Conservation (phyloP, 1,140 invertebrate genomes). For the Cecropterus lyciades region DNA sequence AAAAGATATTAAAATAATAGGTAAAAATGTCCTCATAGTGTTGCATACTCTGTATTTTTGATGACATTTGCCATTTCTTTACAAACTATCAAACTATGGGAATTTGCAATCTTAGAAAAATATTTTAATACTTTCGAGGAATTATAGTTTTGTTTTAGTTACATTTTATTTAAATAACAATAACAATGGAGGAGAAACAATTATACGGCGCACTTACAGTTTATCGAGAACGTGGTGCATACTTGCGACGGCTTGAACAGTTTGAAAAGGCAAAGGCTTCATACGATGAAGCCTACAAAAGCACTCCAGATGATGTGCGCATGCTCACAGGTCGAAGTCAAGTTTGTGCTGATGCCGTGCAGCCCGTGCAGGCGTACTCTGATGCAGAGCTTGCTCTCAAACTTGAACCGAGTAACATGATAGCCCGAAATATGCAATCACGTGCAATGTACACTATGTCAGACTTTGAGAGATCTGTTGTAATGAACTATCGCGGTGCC, state of each 20-base stretch:
- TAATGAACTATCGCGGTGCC: slow-evolving; percentile 79
- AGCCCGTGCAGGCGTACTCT: slow-evolving; percentile 79
- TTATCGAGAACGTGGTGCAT: slow-evolving; percentile 81
- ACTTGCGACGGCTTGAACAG: slow-evolving; percentile 78
- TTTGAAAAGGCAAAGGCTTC: slow-evolving; percentile 79
- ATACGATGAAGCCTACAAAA: slow-evolving; percentile 80
- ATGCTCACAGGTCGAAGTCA: slow-evolving; percentile 78
- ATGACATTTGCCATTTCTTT: no score
- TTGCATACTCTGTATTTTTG: no score
- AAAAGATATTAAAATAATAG: no score
- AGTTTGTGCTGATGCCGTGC: slow-evolving; percentile 78
- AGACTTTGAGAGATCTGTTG: slow-evolving; percentile 84
- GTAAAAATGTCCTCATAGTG: no score
- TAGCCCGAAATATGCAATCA: slow-evolving; percentile 80
- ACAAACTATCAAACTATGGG: neutral
- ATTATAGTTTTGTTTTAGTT: slow-evolving; percentile 10
- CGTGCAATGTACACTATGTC: slow-evolving; percentile 84
- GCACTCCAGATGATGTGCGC: slow-evolving; percentile 77
- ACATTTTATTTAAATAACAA: slow-evolving; percentile 10
- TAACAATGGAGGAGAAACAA: slow-evolving; percentile 73
- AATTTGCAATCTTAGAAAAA: slow-evolving; percentile 6
- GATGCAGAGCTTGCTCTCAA: slow-evolving; percentile 82
- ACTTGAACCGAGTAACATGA: slow-evolving; percentile 77
- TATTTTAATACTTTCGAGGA: slow-evolving; percentile 27
- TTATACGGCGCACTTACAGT: slow-evolving; percentile 81